These are phyloP conservation scores for Brachionus plicatilis DNA, from an alignment of 1,140 invertebrate genomes.

Conservation along the genomic window DNA sequence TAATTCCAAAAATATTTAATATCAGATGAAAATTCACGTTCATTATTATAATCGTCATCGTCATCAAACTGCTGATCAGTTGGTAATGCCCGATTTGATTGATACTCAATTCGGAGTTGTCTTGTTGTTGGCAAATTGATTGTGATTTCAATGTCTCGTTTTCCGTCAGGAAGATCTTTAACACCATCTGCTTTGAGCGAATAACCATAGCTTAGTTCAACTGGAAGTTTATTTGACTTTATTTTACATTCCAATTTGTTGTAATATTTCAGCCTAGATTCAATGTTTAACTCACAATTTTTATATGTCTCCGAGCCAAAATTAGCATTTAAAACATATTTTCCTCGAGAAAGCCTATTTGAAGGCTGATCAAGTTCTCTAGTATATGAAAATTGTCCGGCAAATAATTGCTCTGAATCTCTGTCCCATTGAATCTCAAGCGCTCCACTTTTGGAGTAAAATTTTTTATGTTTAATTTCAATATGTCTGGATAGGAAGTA, in stretches of 20 bases:
- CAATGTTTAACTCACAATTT: constrained; percentile 29
- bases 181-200: background rate
- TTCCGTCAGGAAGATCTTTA: background rate
- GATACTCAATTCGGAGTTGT: constrained; percentile 26
- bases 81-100: background rate
- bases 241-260: constrained; percentile 16
- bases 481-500: background rate
- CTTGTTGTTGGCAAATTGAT: background rate
- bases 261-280: constrained; percentile 8
- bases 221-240: constrained; percentile 6
- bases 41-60: constrained; percentile 10
- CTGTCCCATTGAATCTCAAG: background rate
- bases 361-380: background rate
- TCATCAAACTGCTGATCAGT: constrained; percentile 5
- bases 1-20: background rate
- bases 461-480: background rate
- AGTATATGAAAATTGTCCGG: background rate
- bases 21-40: constrained; percentile 6
- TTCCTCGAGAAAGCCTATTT: background rate
- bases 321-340: background rate
- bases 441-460: background rate
- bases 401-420: background rate
- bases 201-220: constrained; percentile 32
- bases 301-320: background rate
- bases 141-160: background rate